A percentile compares a stretch with the other conserved stretches of the same genome.
Evolutionary conservation across 37 sponge, comb jelly and placozoan genomes (phyloP).

Genomic region (Crambe crambe): DNA sequence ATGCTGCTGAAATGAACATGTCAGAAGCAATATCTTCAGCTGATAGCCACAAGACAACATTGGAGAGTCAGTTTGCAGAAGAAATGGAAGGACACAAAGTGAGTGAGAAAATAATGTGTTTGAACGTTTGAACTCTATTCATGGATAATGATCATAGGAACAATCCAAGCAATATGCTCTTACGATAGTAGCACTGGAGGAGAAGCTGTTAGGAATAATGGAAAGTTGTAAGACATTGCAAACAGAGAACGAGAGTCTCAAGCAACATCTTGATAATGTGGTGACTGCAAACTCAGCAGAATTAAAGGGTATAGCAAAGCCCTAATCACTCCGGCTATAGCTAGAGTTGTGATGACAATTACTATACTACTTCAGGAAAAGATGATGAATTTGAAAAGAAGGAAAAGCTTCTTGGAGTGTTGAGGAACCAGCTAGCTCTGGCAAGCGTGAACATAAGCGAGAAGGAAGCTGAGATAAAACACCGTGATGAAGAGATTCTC

Average conservation of each 20-base stretch:
- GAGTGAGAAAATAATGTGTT: neutral
- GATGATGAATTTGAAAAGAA: slow-evolving; percentile 1
- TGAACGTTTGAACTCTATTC: neutral
- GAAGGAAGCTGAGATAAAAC: neutral
- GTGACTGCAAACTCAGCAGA: neutral
- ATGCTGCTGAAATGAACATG: neutral
- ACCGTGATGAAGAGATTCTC: neutral
- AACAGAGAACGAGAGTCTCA: slow-evolving; percentile 22
- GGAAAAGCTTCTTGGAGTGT: neutral
- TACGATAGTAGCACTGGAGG: slow-evolving; percentile 77
- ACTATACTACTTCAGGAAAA: slow-evolving; percentile 21
- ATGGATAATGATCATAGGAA: slow-evolving; percentile 42
- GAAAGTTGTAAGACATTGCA: slow-evolving; percentile 9
- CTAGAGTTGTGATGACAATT: neutral
- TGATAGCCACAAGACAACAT: neutral
- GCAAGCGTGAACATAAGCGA: neutral
- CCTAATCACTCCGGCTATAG: too few species aligned
- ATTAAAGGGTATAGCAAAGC: neutral
- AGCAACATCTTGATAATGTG: neutral
- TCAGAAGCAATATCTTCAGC: slow-evolving; percentile 2
- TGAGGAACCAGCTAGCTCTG: slow-evolving; percentile 25
- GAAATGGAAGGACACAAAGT: slow-evolving; percentile 26
- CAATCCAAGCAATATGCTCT: slow-evolving; percentile 70
- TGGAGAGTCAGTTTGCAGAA: neutral
- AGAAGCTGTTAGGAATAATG: slow-evolving; percentile 60